Base-by-base conservation (phyloP, 2,888 invertebrate species). In the Eupithecia vulgata region DNA sequence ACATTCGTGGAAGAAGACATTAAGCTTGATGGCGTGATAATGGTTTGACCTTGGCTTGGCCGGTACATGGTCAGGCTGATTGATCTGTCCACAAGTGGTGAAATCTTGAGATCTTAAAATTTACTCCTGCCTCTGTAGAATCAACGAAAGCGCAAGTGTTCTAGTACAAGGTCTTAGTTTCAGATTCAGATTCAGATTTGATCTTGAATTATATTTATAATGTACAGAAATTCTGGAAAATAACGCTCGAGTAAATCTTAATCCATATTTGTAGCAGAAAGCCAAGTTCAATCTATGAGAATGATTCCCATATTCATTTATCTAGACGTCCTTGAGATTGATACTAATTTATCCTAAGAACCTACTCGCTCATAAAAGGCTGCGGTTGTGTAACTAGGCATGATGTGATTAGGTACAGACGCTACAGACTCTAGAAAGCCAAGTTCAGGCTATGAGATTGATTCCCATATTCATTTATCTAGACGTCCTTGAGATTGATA, bases 321-420 rank as follows among this genome's bases (percentile, higher is more conserved):
- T 52, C 62, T 25, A 71, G 45, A 52, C 48, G 69, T 71, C 77
- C 73, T 78, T 79, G 76, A 77, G 71, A 68, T 65, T 52, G 37
- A 17, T 42, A 45, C 69, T 75, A 75, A 76, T 76, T 79, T 73
- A 79, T 78, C 72, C 59, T 64, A 66, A 62, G 71, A 68, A 71
- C 68, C 57, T 57, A 45, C 72, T 76, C 76, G 68, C 68, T 79
- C 75, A 74, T 79, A 77, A 78, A 84, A 80, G 77, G 79, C 76
- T 79, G 64, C 68, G 72, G 78, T 80, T 81, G 80, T 77, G 80
- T 81, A 74, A 76, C 37, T 59, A 30, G 21, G 42, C 69, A 61
- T 1, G 61, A 73, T 61, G 10, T 25, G 5, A 21, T 52, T 25
- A 57, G 25, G 1, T 25, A 25, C 57, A 57, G 57, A 57, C 25